A percentile compares a stretch with the other conserved stretches of the same genome.
These are phyloP conservation scores for Incurvaria masculella DNA, from an alignment of 2,888 invertebrate genomes.

Conservation along the genomic window DNA sequence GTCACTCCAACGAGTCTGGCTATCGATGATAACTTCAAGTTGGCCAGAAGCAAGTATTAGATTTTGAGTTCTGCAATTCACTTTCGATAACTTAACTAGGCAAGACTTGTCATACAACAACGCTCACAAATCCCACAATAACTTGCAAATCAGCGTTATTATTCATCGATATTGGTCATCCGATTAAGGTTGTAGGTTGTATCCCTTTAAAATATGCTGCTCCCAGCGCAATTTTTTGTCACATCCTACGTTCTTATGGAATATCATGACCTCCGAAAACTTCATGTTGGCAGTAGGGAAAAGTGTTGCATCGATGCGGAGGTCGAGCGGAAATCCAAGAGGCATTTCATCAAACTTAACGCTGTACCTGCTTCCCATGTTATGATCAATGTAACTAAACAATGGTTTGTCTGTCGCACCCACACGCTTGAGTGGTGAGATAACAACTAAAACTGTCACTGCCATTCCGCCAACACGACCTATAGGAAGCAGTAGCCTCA, in stretches of 20 bases:
- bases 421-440: slow-evolving; percentile 44
- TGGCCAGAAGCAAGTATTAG: no score
- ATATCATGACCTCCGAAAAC: slow-evolving; percentile 60
- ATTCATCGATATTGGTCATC: no score
- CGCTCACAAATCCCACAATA: no score
- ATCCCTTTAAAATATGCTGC: slow-evolving; percentile 35
- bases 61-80: no score
- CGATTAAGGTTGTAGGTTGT: no score
- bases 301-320: slow-evolving; percentile 53
- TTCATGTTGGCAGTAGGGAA: slow-evolving; percentile 67
- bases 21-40: no score
- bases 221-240: slow-evolving; percentile 46
- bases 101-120: no score
- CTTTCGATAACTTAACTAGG: no score
- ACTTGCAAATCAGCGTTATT: no score
- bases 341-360: slow-evolving; percentile 59
- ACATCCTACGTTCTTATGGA: slow-evolving; percentile 53
- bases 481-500: slow-evolving; percentile 67
- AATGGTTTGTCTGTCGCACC: slow-evolving; percentile 32
- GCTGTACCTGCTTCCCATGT: slow-evolving; percentile 36
- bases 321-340: slow-evolving; percentile 73
- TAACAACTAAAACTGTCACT: slow-evolving; percentile 61
- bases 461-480: slow-evolving; percentile 66
- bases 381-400: slow-evolving; percentile 39
- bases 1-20: no score